Base-by-base conservation (phyloP, 2,797 vertebrate species). In the Catostomus latipinnis region DNA sequence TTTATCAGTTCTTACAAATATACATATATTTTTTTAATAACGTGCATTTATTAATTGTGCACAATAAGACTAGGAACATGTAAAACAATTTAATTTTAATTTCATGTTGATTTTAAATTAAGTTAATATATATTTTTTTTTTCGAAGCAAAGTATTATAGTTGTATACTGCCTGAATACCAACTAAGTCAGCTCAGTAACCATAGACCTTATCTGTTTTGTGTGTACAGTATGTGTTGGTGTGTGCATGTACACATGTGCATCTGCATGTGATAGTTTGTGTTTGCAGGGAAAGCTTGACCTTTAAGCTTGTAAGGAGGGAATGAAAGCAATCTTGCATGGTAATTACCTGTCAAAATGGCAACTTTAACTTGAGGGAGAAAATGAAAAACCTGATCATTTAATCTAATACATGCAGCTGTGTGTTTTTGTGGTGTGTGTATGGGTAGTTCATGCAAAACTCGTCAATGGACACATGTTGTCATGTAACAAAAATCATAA, bases 281-380 rank as follows among this genome's bases (percentile, higher is more conserved):
- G 70, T 82, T 16, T 83, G 67, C 86, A 88, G 87, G 90, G 91
- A 92, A 91, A 91, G 83, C 75, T 87, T 91, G 90, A 93, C 92
- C 92, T 93, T 93, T 93, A 81, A 84, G 83, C 83, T 86, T 89
- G 90, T 87, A 82, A 61, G 77, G 81, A 87, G 86, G 82, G 89
- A 88, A 89, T 89, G 89, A 88, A 93, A 91, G 90, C 89, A 92
- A 92, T 92, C 90, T 92, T 90, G 89, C 92, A 87, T 88, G 86
- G 90, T 94, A 91, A 93, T 93, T 93, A 92, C 90, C 92, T 93
- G 93, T 92, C 93, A 93, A 90, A 88, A 88, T 84, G 88, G 89
- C 91, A 90, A 86, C 88, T 88, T 90, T 87, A 89, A 89, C 88
- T 88, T 89, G 84, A 53, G 87, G 69, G 50, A 83, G 84, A 87